These are phyloP conservation scores for Drosophila ohnishii DNA, from an alignment of 1,140 invertebrate genomes.

Conservation along the genomic window DNA sequence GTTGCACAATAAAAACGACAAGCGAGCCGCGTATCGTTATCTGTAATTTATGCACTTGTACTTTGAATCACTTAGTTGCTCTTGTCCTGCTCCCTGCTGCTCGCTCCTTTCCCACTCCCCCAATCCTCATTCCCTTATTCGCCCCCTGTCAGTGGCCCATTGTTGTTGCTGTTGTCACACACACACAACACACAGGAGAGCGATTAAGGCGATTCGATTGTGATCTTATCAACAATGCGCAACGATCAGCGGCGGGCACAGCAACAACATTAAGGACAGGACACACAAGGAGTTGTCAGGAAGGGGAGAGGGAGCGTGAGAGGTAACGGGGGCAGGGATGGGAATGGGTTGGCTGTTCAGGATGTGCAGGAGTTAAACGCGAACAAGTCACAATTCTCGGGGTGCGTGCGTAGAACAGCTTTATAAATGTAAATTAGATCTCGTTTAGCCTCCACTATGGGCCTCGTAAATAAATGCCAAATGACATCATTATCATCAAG, in stretches of 20 bases:
- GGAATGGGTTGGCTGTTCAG: neutral
- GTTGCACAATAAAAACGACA: slow-evolving; percentile 27
- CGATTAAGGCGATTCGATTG: slow-evolving; percentile 69
- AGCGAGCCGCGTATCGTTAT: slow-evolving; percentile 66
- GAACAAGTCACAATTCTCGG: slow-evolving; percentile 56
- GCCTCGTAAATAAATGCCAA: slow-evolving; percentile 83
- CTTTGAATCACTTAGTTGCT: slow-evolving; percentile 77
- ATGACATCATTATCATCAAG: slow-evolving; percentile 81
- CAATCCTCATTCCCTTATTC: neutral
- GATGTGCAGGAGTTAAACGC: slow-evolving; percentile 24
- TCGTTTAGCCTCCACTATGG: slow-evolving; percentile 81
- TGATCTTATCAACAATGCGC: slow-evolving; percentile 77
- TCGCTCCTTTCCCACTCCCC: neutral
- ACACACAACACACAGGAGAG: slow-evolving; percentile 48
- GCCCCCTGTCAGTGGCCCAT: slow-evolving; percentile 35
- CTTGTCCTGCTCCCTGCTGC: slow-evolving; percentile 27
- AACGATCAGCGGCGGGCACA: slow-evolving; percentile 59
- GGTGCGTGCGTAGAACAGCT: slow-evolving; percentile 81
- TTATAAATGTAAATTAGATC: slow-evolving; percentile 83
- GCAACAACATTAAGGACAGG: slow-evolving; percentile 54
- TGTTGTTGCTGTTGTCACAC: slow-evolving; percentile 62
- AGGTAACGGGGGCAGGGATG: neutral
- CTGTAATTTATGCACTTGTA: slow-evolving; percentile 81
- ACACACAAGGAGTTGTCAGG: slow-evolving; percentile 67
- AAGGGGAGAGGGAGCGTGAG: neutral